A percentile compares a stretch with the other conserved stretches of the same genome.
Conservation (phyloP, 1,140 invertebrate genomes). For the Megathymus violae region DNA sequence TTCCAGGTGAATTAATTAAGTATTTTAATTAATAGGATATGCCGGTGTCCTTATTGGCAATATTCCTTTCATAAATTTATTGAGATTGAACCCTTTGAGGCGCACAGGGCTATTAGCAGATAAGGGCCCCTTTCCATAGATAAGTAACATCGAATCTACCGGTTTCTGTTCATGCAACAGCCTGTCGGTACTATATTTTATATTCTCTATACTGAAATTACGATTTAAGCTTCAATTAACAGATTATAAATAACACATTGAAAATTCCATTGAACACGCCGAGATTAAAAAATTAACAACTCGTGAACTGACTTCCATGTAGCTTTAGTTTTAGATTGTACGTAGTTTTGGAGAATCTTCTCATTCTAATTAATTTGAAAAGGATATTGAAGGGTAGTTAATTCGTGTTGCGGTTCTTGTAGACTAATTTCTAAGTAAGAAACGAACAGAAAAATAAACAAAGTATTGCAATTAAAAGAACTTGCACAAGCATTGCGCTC, state of each 20-base stretch:
- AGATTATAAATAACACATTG: no score
- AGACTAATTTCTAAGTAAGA: not conserved
- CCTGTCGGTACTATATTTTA: constrained; percentile 5
- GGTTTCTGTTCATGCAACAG: constrained; percentile 16
- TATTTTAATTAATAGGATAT: constrained; percentile 83
- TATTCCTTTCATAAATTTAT: constrained; percentile 83
- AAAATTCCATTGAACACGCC: no score
- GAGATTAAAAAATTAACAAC: no score
- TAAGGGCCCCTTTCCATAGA: constrained; percentile 52
- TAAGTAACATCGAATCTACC: constrained; percentile 44
- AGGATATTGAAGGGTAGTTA: not conserved
- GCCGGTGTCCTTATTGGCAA: constrained; percentile 79
- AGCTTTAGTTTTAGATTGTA: no score
- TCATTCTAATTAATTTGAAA: no score
- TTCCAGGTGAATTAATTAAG: constrained; percentile 83
- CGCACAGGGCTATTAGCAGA: constrained; percentile 61
- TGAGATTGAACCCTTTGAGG: constrained; percentile 76
- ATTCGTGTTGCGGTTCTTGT: not conserved
- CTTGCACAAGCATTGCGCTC: constrained; percentile 18
- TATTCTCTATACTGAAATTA: no score
- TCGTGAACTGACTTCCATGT: no score
- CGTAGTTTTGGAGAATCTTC: no score
- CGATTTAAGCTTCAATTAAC: no score
- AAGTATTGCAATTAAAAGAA: constrained; percentile 4
- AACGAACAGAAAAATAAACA: constrained; percentile 12